Percentiles rank a stretch among this genome's conserved stretches.
phyloP scores from a whole-genome alignment of 2,888 invertebrate species.

The Busseola fusca region DNA sequence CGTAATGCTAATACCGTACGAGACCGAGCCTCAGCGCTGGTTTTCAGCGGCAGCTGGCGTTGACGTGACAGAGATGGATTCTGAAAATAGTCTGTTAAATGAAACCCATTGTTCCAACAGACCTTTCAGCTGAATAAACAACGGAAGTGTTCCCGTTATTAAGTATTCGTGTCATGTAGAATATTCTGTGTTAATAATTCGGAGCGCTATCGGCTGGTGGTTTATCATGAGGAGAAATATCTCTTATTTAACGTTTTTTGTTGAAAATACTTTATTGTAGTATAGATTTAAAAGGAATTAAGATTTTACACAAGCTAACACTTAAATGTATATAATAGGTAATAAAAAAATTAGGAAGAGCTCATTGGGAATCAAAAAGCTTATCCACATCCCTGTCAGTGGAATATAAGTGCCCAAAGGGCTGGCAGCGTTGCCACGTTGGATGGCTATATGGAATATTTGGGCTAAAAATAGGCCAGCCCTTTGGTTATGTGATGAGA shows the following conservation, averaged over 20 bases:
- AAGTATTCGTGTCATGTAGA: slow-evolving; percentile 15
- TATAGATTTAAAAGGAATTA: not conserved
- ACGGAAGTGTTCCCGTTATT: slow-evolving; percentile 10
- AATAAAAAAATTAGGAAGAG: not conserved
- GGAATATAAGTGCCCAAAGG: too few relatives aligned
- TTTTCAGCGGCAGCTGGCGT: too few relatives aligned
- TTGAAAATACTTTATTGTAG: not conserved
- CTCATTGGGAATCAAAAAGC: too few relatives aligned
- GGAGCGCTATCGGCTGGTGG: not conserved
- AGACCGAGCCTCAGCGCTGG: too few relatives aligned
- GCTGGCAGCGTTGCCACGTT: too few relatives aligned
- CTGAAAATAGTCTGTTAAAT: not conserved
- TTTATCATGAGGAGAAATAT: slow-evolving; percentile 5
- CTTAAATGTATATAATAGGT: too few relatives aligned
- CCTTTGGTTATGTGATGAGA: too few relatives aligned
- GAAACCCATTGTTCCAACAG: not conserved
- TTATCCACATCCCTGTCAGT: too few relatives aligned
- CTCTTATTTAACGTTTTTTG: not conserved
- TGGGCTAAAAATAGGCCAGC: too few relatives aligned
- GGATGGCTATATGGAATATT: too few relatives aligned
- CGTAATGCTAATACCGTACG: too few relatives aligned
- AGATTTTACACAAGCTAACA: not conserved
- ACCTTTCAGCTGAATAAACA: slow-evolving; percentile 8
- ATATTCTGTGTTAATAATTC: slow-evolving; percentile 29
- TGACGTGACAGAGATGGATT: not conserved